These are phyloP conservation scores for Cyclophora albipunctata DNA, from an alignment of 2,888 invertebrate genomes.

Conservation along the genomic window DNA sequence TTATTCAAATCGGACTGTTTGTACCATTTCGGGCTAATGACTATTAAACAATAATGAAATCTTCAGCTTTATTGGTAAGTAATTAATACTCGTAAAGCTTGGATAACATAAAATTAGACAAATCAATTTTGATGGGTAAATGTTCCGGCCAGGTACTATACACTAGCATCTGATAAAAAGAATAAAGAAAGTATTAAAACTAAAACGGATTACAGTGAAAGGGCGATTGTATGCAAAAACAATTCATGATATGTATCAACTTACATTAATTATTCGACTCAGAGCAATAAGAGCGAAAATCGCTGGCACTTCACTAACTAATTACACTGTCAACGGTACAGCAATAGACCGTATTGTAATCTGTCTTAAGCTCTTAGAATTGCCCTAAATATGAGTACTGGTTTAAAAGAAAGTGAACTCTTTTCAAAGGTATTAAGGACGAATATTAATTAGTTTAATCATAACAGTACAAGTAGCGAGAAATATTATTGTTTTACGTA, in stretches of 20 bases:
- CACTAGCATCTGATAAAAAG: slow-evolving; percentile 14
- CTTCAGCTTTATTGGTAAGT: no score
- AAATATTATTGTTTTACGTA: slow-evolving; percentile 2
- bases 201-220: slow-evolving; percentile 30
- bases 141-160: slow-evolving; percentile 5
- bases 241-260: slow-evolving; percentile 22
- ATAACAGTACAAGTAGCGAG: slow-evolving; percentile 7
- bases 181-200: slow-evolving; percentile 35
- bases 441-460: slow-evolving; percentile 9
- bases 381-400: slow-evolving; percentile 29
- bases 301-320: slow-evolving; percentile 5
- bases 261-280: slow-evolving; percentile 14
- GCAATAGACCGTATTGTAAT: no score
- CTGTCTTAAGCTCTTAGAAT: slow-evolving; percentile 19
- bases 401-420: slow-evolving; percentile 19
- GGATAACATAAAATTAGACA: no score
- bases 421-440: slow-evolving; percentile 15
- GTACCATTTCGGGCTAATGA: no score
- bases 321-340: slow-evolving; percentile 7
- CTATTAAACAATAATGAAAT: no score
- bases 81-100: no score
- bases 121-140: no score
- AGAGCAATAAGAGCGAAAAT: slow-evolving; percentile 3
- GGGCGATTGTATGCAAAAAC: slow-evolving; percentile 37
- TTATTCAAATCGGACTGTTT: no score